Evolutionary conservation across 2,113 vertebrate species (phyloP), one percentile per base, ranked within the genome.

Genomic region (Perca flavescens): DNA sequence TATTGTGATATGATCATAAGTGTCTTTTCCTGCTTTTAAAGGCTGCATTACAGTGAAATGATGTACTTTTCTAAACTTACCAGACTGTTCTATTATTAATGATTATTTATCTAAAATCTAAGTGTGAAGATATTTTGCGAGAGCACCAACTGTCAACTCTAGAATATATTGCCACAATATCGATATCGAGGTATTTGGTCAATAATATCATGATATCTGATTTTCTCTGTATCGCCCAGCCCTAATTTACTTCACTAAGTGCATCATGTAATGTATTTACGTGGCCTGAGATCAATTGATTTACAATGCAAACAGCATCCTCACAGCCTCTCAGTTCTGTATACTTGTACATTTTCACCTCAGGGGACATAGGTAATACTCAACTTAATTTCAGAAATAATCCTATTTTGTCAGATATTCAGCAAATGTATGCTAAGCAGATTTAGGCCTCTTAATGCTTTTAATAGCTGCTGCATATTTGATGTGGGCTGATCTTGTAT

Each of bases 401-500:
- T 80, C 83, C 56, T 58, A 5, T 77, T 81, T 77, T 71, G 78
- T 49, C 80, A 89, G n/a, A 86, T 77, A 36, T 58, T 77, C 36
- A 78, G 61, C 61, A 50, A 74, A 52, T 49, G 65, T 77, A 72
- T 69, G 74, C 46, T 69, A 77, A 89, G 77, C 52, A 68, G 74
- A 84, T 86, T 74, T 67, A 77, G 31, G 46, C 52, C 9, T 75
- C 68, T 67, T 62, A 83, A 72, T 68, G 75, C 49, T 40, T 80
- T 77, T 82, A 89, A 83, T 80, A 62, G 73, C 68, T 68, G 61
- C 61, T 80, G 52, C 43, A 58, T 67, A 43, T 84, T 85, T 90
- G 82, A 84, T 70, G 70, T 77, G 72, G 83, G 72, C 34, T 70
- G 60, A 66, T 80, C 13, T 75, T 86, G 36, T 89, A 4, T 83